Base-by-base conservation (phyloP, 2,113 vertebrate genomes). In the Toxostoma redivivum region DNA sequence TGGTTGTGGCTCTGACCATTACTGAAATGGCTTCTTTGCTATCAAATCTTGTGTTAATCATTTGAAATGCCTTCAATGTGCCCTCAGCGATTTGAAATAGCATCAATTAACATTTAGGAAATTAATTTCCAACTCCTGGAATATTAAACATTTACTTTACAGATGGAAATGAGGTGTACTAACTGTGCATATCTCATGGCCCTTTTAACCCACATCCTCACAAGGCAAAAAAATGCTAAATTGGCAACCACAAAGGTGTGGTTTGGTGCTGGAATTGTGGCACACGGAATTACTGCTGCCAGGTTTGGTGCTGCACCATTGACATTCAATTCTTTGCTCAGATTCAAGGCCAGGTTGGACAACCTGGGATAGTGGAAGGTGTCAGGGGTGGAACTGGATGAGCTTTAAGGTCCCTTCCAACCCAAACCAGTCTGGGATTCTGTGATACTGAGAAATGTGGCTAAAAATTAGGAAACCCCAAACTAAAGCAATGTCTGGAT, bases 101-200 rank as follows among this genome's bases (percentile, higher is more conserved):
- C 79, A 66, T 97, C 96, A 94, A 61, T 97, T 97, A 97, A 94
- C 94, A 95, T 95, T 97, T 97, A 92, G 90, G 72, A 96, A 96
- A 95, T 91, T 90, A 88, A 95, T 84, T 93, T 61, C 79, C 10
- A 21, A 22, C 91, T 90, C 25, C 45, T 73, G 60, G 92, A 83
- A 83, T 94, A 80, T 89, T 85, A 92, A 91, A 94, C 74, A 62
- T 94, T 97, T 96, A 88, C 84, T 96, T 69, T 88, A 38, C 72
- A 66, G 80, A 94, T 92, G 85, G 78, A 97, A 96, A 94, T 97
- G 78, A 87, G 89, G n/a, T 60, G 56, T 31, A n/a, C 15, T 64
- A 70, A 16, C 37, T 30, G 44, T n/a, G 40, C 57, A 17, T 74
- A 77, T 90, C 23, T 1, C 7, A 0, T 85, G 90, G 40, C 66